Base-by-base conservation (phyloP, 2,888 invertebrate genomes). In the Melieria omissa region DNA sequence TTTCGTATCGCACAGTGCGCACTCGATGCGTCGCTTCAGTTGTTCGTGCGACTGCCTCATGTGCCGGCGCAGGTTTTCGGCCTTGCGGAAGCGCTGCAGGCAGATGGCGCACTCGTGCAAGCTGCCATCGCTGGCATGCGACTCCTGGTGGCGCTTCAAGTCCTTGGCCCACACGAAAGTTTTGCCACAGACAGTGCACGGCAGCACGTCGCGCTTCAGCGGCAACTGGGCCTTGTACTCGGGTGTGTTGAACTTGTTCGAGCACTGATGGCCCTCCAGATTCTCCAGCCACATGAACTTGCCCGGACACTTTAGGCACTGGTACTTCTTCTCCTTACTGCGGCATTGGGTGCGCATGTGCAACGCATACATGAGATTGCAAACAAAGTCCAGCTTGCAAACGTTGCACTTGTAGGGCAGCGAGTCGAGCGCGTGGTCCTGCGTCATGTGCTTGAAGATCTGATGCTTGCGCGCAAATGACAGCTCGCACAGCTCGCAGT, bases 381-480 rank as follows among this genome's bases (percentile, higher is more conserved):
- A 88, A 0, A 89, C 88, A 79, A 90, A 90, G 16, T 88, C 83
- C 84, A 89, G 88, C 41, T 87, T 84, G 78, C 91, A 91, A 10
- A 86, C 82, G 58, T 86, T 86, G 76, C 91, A 91, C 44, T 89
- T 87, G 52, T 88, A 84, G 0, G 88, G 88, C 5, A 88, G 82
- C 68, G 88, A 88, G 0, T 88, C 87, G 63, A 89, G 73, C 0
- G 75, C 74, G 69, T 87, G 86, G 14, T 80, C 75, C n/a, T 80
- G 78, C 42, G 83, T 77, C 3, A 83, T 80, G 75, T 86, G 86
- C 0, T 72, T 70, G 57, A 85, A 79, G 0, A 83, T 72, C 47
- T 79, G 80, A 73, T 83, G 74, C 60, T 85, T 83, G n/a, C 86
- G 82, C 4, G 74, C 73, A 65, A 84, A 86, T 6, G 60, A 64